Base-by-base conservation (phyloP, 2,888 invertebrate species). In the Eristalis tenax region DNA sequence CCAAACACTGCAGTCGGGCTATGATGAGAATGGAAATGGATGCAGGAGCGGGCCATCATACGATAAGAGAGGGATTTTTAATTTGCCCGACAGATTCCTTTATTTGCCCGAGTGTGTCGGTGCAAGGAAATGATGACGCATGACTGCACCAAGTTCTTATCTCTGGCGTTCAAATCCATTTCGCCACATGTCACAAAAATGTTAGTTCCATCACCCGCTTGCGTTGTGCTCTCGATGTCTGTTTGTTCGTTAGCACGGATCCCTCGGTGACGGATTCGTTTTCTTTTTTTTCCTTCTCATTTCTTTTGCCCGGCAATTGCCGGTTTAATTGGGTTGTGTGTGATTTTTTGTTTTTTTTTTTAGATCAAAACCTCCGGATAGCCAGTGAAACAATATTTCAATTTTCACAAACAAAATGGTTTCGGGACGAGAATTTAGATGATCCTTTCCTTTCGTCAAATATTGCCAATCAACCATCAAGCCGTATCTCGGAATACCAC, bases 41-140 rank as follows among this genome's bases (percentile, higher is more conserved):
- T 6, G 43, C n/a, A 4, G 18, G 50, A 50, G 18, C 50, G 50
- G 18, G 18, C 18, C 50, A 18, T 50, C 40, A 18, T 18, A 10
- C 59, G 59, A 50, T 61, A 79, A 74, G 23, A 22, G 59, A 38
- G 66, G 43, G 66, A 68, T 66, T 80, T 80, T 80, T 74, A 75
- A 84, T 79, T 83, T 74, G 56, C n/a, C 40, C 35, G 4, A 35
- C 50, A 63, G 38, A 73, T 74, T 66, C 68, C 59, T 73, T 73
- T 80, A 68, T 80, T 73, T 66, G 15, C 26, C 61, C 23, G 57
- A 66, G 61, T 61, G 61, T 71, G 63, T 38, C 77, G 66, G 22
- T 61, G 71, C 43, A 73, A 61, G 75, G 79, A 80, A 70, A 79
- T 66, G 75, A 61, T 84, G 56, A 85, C 76, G 80, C 80, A 85